Conservation (phyloP, 2,113 vertebrate genomes). For the Shinisaurus crocodilurus region DNA sequence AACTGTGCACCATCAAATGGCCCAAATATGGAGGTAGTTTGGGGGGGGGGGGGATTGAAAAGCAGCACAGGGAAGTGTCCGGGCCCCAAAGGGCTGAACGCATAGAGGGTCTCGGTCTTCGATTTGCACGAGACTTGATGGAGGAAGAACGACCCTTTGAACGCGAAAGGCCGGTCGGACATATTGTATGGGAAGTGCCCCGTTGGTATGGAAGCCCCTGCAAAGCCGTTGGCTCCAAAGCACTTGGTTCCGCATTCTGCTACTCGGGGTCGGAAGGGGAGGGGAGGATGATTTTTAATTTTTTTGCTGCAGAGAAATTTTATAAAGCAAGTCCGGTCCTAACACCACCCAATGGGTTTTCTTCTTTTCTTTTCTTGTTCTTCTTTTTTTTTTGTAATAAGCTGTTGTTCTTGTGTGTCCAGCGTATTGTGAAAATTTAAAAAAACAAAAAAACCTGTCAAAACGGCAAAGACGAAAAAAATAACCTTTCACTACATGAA, state of each 20-base stretch:
- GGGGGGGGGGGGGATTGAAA: background rate
- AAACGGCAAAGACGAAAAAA: background rate
- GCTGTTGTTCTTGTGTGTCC: slow-evolving; percentile 72
- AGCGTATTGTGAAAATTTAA: slow-evolving; percentile 71
- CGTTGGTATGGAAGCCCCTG: slow-evolving; percentile 26
- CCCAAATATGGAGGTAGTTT: slow-evolving; percentile 20
- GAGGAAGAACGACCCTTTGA: background rate
- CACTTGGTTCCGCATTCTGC: slow-evolving; percentile 48
- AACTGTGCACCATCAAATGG: slow-evolving; percentile 26
- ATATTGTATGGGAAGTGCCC: slow-evolving; percentile 14
- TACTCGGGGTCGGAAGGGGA: accelerated
- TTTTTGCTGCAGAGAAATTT: slow-evolving; percentile 70
- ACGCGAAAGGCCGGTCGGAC: background rate
- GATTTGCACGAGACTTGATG: slow-evolving; percentile 50
- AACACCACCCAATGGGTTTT: slow-evolving; percentile 52
- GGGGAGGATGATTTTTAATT: background rate
- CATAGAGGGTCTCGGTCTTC: slow-evolving; percentile 7
- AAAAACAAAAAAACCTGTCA: slow-evolving; percentile 19
- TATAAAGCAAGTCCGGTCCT: slow-evolving; percentile 69
- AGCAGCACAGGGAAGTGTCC: slow-evolving; percentile 21
- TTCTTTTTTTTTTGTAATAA: slow-evolving; percentile 29
- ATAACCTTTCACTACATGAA: slow-evolving; percentile 74
- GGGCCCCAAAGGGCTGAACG: slow-evolving; percentile 1
- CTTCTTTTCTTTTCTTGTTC: slow-evolving; percentile 14
- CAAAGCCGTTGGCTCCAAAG: slow-evolving; percentile 35